These are phyloP conservation scores for Hypanus sabinus DNA, from an alignment of 2,113 vertebrate species.

Conservation along the genomic window DNA sequence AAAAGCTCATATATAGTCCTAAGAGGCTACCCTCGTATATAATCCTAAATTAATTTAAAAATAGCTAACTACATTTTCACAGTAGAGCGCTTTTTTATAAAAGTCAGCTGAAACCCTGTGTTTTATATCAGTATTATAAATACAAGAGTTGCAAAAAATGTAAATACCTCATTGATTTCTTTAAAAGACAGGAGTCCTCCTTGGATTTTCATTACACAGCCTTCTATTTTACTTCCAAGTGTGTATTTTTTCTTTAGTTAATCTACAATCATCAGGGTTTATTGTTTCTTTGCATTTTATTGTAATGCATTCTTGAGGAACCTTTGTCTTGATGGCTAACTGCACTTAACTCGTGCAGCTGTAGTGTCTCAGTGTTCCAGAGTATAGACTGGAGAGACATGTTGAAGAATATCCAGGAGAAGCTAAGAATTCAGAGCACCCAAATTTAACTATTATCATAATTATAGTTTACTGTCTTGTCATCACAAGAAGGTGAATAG, in stretches of 20 bases:
- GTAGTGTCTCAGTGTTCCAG: neutral
- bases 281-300: slow-evolving; percentile 7
- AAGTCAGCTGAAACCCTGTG: slow-evolving; percentile 32
- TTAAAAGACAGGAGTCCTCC: neutral
- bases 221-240: slow-evolving; percentile 4
- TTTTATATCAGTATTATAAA: slow-evolving; percentile 22
- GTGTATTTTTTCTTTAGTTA: neutral
- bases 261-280: neutral
- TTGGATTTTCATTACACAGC: neutral
- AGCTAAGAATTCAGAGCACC: neutral
- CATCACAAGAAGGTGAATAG: neutral
- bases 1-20: slow-evolving; percentile 5
- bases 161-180: slow-evolving; percentile 21
- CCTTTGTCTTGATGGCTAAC: neutral
- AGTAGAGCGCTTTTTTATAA: neutral
- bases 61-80: neutral
- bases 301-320: neutral
- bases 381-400: neutral
- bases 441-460: neutral
- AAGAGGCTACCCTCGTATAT: neutral
- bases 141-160: slow-evolving; percentile 10
- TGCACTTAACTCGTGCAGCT: neutral
- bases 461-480: neutral
- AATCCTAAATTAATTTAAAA: neutral
- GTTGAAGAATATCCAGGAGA: neutral